A percentile compares a stretch with the other conserved stretches of the same genome.
Evolutionary conservation across 2,113 vertebrate species (phyloP).

Genomic region (Tapirus terrestris): DNA sequence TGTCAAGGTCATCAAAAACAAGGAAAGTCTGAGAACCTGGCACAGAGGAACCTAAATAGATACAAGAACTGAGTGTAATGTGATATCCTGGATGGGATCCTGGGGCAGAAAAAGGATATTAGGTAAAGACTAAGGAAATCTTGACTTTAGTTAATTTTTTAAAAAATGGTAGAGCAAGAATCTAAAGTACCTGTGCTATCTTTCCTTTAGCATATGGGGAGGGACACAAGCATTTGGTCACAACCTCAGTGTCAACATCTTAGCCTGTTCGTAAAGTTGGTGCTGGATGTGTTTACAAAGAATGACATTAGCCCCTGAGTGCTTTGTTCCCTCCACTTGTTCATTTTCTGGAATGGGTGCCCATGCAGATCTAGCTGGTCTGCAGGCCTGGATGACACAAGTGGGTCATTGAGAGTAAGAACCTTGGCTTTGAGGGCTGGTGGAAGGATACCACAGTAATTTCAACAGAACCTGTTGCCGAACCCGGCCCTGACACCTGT

Average conservation of each 20-base stretch:
- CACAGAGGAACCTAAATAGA: background rate
- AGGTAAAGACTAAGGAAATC: background rate
- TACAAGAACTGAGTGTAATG: background rate
- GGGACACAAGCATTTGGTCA: background rate
- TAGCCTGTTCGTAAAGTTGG: background rate
- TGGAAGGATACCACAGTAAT: background rate
- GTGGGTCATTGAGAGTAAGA: background rate
- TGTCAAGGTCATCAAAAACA: background rate
- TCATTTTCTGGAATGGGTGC: background rate
- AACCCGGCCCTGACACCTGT: background rate
- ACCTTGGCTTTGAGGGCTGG: background rate
- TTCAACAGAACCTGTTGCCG: background rate
- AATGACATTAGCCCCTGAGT: rapidly evolving
- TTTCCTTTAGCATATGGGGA: background rate
- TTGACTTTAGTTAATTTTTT: background rate
- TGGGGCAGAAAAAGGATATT: background rate
- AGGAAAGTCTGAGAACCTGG: background rate
- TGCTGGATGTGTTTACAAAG: background rate
- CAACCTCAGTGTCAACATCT: background rate
- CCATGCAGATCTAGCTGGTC: background rate
- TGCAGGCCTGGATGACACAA: background rate
- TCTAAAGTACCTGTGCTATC: background rate
- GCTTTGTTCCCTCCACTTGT: background rate
- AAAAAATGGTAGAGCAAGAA: background rate
- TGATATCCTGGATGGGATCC: background rate